Percentiles rank a stretch among this genome's conserved stretches.
Evolutionary conservation across 2,113 vertebrate species (phyloP).

Genomic region (Candoia aspera): DNA sequence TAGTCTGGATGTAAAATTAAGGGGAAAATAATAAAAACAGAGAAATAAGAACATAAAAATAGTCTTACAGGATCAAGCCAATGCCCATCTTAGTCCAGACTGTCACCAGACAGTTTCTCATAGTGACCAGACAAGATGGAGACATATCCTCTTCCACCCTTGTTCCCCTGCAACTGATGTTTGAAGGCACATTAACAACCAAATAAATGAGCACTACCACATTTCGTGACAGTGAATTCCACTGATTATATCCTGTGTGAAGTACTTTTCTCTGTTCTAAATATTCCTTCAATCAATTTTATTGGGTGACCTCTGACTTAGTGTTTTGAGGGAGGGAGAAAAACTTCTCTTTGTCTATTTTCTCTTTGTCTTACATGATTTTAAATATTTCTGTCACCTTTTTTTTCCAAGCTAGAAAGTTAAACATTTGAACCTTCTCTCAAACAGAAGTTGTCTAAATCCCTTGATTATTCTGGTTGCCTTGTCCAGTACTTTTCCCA

Average conservation of each 20-base stretch:
- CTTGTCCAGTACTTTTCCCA: neutral
- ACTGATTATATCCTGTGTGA: neutral
- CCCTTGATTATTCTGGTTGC: neutral
- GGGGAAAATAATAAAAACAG: neutral
- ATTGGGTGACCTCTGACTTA: neutral
- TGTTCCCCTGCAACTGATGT: neutral
- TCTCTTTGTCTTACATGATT: neutral
- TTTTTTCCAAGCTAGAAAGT: neutral
- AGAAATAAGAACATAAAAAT: neutral
- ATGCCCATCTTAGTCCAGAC: neutral
- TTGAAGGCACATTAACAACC: neutral
- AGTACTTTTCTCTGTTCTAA: neutral
- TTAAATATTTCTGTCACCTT: neutral
- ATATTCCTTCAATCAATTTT: neutral
- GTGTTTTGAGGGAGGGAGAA: neutral
- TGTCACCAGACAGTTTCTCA: neutral
- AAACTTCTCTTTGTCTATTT: neutral
- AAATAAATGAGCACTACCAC: neutral
- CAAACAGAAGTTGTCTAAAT: neutral
- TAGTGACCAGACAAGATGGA: neutral
- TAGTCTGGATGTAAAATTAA: conserved; percentile 54
- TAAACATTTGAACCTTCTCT: neutral
- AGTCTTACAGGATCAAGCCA: neutral
- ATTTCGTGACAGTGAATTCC: neutral
- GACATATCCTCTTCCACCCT: neutral